Conservation (phyloP, 2,113 vertebrate genomes). For the Festucalex cinctus region DNA sequence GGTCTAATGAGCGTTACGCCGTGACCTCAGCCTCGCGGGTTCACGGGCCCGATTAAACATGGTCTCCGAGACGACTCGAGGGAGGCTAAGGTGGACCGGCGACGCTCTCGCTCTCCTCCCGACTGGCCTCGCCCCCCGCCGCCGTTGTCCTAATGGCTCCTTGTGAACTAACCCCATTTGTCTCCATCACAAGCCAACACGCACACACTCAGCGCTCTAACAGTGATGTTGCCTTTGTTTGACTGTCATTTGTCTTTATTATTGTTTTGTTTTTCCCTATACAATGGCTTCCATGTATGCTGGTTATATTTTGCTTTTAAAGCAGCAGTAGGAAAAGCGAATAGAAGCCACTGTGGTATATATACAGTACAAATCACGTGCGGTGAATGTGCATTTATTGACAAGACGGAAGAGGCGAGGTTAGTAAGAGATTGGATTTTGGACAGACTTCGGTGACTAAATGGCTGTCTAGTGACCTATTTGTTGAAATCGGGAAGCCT, state of each 20-base stretch:
- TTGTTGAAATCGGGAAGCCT: background rate
- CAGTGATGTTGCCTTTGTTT: slow-evolving; percentile 33
- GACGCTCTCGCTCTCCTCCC: slow-evolving; percentile 22
- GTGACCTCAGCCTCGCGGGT: slow-evolving; percentile 69
- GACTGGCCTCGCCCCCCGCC: slow-evolving; percentile 27
- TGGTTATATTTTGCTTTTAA: slow-evolving; percentile 17
- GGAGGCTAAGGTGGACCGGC: slow-evolving; percentile 42
- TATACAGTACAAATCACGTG: background rate
- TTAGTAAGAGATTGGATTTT: background rate
- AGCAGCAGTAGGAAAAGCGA: background rate
- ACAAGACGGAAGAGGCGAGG: background rate
- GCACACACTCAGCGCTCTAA: slow-evolving; percentile 22
- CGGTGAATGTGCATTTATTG: background rate
- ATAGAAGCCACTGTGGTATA: background rate
- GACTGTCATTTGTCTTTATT: slow-evolving; percentile 53
- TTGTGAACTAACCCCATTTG: slow-evolving; percentile 63
- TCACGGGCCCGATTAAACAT: slow-evolving; percentile 73
- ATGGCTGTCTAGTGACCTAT: background rate
- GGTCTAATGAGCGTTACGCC: slow-evolving; percentile 68
- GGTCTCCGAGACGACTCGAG: slow-evolving; percentile 54
- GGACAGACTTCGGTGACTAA: background rate
- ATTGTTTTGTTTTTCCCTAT: slow-evolving; percentile 15
- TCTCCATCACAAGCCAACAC: slow-evolving; percentile 50
- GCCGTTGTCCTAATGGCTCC: slow-evolving; percentile 58
- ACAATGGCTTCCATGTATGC: background rate